phyloP scores from a whole-genome alignment of 2,888 invertebrate genomes.

The Aquatica leii region DNA sequence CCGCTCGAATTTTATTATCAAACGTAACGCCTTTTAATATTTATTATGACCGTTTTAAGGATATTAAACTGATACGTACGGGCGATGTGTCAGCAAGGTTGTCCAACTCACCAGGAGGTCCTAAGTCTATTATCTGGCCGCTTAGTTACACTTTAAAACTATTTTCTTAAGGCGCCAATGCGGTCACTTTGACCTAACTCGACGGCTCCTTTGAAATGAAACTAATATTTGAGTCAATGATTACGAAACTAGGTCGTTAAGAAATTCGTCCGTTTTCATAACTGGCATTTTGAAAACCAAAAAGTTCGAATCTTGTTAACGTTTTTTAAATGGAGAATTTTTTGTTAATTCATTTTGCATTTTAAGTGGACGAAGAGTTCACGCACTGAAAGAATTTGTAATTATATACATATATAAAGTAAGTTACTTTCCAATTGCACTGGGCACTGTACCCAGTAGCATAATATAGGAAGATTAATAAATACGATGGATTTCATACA shows the following conservation, averaged over 20 bases:
- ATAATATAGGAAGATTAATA: too few relatives aligned
- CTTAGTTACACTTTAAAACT: constrained; percentile 41
- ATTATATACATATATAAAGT: too few relatives aligned
- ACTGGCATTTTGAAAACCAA: neutral
- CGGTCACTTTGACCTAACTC: constrained; percentile 40
- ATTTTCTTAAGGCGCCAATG: constrained; percentile 47
- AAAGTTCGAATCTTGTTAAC: neutral
- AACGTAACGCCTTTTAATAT: constrained; percentile 36
- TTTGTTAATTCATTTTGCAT: too few relatives aligned
- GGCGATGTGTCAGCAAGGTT: constrained; percentile 46
- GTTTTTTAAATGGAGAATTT: neutral
- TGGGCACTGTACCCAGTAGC: too few relatives aligned
- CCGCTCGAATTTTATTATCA: constrained; percentile 18
- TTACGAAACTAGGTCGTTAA: constrained; percentile 27
- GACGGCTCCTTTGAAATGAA: constrained; percentile 35
- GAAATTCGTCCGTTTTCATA: neutral
- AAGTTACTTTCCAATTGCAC: too few relatives aligned
- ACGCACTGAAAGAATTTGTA: too few relatives aligned
- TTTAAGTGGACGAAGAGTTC: too few relatives aligned
- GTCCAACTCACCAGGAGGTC: constrained; percentile 42
- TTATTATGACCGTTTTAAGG: constrained; percentile 38
- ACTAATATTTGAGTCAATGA: constrained; percentile 35
- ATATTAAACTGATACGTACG: constrained; percentile 32
- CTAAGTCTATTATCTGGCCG: constrained; percentile 36
- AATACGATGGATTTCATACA: too few relatives aligned